Base-by-base conservation (phyloP, 2,888 invertebrate species). In the Meta bourneti region DNA sequence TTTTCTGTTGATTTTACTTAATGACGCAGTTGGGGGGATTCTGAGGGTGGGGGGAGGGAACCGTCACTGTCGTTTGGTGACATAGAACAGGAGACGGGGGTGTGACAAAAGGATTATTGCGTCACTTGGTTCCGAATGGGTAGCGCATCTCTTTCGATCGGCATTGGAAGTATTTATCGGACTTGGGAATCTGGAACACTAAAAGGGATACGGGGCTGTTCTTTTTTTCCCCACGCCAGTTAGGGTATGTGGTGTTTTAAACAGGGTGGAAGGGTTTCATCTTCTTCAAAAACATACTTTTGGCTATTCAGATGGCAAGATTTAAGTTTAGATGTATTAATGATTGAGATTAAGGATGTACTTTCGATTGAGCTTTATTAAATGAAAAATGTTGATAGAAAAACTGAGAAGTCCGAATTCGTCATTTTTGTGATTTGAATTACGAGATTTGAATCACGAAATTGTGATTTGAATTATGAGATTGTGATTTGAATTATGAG, bases 71-170 rank as follows among this genome's bases (percentile, higher is more conserved):
- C 90, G 80, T 20, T 80, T 90, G 85, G 90, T 90, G 90, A 90
- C 79, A 90, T 80, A 75, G 84, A 85, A 90, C 90, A 90, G 90
- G 80, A 79, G 72, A 48, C 69, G 80, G 72, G 90, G 85, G 90
- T 90, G 90, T 80, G 90, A 90, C 90, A 90, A 90, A 88, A 90
- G 90, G 90, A 90, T 90, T 90, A 90, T 85, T 90, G 80, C 90
- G 74, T 90, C 90, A 90, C 90, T 90, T 85, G 75, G 71, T 79
- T 70, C 19, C 48, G 79, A 79, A 79, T 79, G 34, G 34, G 34
- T 34, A 34, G 71, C 79, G 78, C 80, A 74, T 87, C 72, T 87
- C 79, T 77, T 13, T 48, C 49, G 84, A 77, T n/a, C 48, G 48
- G 84, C 19, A 54, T 78, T 69, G 48, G 75, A 77, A 70, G 52